A percentile compares a stretch with the other conserved stretches of the same genome.
These are phyloP conservation scores for Microcebus lehilahytsara DNA, from an alignment of 2,113 vertebrate species.

Conservation along the genomic window DNA sequence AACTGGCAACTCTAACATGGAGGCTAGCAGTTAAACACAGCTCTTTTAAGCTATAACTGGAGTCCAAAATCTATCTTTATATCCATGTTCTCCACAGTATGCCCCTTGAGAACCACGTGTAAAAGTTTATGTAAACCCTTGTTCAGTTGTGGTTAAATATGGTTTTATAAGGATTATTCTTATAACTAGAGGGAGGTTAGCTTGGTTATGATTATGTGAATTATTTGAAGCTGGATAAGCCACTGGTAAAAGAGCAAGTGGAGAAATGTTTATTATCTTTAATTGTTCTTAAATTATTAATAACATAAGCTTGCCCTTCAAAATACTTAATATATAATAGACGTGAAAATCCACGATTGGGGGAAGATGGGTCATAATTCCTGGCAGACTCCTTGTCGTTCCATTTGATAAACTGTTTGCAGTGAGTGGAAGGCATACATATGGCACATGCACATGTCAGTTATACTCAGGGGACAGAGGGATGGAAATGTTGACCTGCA, in stretches of 20 bases:
- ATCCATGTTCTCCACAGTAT: too few species aligned
- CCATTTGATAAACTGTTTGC: accelerated
- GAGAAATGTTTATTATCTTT: background rate
- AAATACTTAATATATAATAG: background rate
- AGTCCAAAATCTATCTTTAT: background rate
- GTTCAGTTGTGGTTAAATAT: background rate
- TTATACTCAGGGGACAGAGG: background rate
- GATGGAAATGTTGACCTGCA: background rate
- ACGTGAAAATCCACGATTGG: background rate
- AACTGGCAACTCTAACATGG: too few species aligned
- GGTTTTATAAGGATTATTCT: background rate
- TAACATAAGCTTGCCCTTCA: background rate
- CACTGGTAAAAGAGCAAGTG: background rate
- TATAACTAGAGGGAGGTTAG: background rate
- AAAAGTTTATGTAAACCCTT: background rate
- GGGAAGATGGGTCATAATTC: background rate
- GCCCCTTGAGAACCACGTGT: background rate
- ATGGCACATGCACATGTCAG: accelerated
- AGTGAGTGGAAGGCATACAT: background rate
- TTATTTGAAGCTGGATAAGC: background rate
- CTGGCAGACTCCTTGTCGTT: background rate
- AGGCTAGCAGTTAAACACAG: background rate
- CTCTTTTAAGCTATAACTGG: background rate
- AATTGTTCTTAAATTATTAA: background rate
- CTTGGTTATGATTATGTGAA: background rate